phyloP scores from a whole-genome alignment of 2,113 vertebrate genomes.

The Tauraco erythrolophus region DNA sequence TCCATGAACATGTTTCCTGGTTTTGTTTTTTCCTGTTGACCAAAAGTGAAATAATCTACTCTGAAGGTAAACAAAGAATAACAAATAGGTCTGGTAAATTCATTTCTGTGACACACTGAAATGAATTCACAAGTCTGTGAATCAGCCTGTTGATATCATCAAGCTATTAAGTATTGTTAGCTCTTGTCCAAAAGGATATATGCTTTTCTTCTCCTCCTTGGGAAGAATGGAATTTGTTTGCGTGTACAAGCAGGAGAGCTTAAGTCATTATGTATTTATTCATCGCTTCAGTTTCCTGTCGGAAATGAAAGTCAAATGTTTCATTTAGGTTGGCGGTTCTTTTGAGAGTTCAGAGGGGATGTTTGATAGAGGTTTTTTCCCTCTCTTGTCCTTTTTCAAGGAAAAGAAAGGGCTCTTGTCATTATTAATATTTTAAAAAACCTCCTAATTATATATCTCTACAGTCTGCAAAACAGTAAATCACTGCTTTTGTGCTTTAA shows the following conservation, averaged over 20 bases:
- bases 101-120: conserved; percentile 55
- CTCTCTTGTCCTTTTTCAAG: background rate
- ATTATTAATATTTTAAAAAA: background rate
- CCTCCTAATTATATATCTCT: background rate
- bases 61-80: conserved; percentile 52
- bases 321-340: conserved; percentile 10
- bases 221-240: conserved; percentile 47
- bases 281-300: conserved; percentile 14
- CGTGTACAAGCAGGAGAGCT: background rate
- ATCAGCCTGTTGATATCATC: conserved; percentile 51
- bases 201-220: conserved; percentile 41
- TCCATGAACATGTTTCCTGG: conserved; percentile 46
- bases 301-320: conserved; percentile 57
- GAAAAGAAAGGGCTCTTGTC: background rate
- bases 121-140: conserved; percentile 51
- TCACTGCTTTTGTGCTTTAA: background rate
- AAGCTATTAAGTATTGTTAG: conserved; percentile 48
- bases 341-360: background rate
- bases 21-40: conserved; percentile 68
- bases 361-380: background rate
- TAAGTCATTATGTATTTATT: conserved; percentile 31
- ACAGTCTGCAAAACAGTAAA: background rate
- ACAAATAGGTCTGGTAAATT: conserved; percentile 55
- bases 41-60: conserved; percentile 49
- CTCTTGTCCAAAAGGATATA: conserved; percentile 32